These are phyloP conservation scores for Nylanderia fulva DNA, from an alignment of 1,140 invertebrate genomes.

Conservation along the genomic window DNA sequence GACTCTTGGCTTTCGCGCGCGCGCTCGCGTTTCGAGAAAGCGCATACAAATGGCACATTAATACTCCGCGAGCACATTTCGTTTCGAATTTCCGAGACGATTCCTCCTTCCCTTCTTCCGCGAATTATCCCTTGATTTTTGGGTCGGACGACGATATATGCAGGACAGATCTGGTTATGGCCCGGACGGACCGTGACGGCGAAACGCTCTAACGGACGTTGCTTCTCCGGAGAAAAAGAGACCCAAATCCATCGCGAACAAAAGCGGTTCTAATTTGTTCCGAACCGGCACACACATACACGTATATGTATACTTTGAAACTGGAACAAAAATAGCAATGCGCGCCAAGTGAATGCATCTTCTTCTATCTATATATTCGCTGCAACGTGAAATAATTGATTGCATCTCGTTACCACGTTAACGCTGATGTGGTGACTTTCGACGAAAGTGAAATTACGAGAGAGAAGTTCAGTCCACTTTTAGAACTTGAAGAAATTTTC, in stretches of 20 bases:
- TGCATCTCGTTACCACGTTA: not conserved
- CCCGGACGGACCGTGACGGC: conserved; percentile 67
- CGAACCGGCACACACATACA: conserved; percentile 33
- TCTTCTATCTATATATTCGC: not conserved
- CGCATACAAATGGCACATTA: conserved; percentile 47
- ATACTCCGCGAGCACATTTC: conserved; percentile 23
- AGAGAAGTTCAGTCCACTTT: conserved; percentile 11
- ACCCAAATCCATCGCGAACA: conserved; percentile 64
- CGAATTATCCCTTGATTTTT: conserved; percentile 50
- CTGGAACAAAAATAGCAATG: conserved; percentile 60
- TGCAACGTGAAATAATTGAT: conserved; percentile 33
- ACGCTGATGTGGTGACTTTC: conserved; percentile 44
- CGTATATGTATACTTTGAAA: conserved; percentile 22
- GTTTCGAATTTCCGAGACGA: conserved; percentile 20
- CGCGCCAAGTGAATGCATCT: conserved; percentile 20
- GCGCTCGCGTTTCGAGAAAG: conserved; percentile 59
- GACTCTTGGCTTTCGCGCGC: conserved; percentile 43
- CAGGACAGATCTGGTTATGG: conserved; percentile 63
- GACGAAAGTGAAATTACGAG: conserved; percentile 57
- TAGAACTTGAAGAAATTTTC: not conserved
- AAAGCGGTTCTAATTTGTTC: conserved; percentile 65
- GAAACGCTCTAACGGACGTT: conserved; percentile 67
- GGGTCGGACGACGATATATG: conserved; percentile 45
- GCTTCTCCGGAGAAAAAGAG: conserved; percentile 14
- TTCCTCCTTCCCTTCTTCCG: not conserved